Evolutionary conservation across 2,113 vertebrate genomes (phyloP).

Genomic region (Mesocricetus auratus): DNA sequence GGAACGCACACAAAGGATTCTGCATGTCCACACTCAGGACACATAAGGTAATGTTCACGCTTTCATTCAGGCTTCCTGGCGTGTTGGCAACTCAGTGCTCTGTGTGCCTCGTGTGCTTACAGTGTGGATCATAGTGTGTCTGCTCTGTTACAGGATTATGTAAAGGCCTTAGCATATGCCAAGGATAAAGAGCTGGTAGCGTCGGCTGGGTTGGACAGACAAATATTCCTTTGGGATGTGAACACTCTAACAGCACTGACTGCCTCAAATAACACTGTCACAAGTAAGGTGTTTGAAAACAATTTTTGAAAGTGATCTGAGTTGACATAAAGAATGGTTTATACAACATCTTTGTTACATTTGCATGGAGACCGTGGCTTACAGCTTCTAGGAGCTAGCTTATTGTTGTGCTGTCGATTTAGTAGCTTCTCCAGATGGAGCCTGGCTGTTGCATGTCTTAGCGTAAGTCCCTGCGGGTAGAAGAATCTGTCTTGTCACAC

Average conservation of each 20-base stretch:
- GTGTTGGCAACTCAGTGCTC: neutral
- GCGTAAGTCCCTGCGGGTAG: neutral
- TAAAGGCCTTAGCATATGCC: constrained; percentile 98
- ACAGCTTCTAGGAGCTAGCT: constrained; percentile 37
- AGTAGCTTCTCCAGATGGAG: neutral
- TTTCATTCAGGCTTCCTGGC: neutral
- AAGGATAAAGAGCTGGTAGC: constrained; percentile 99
- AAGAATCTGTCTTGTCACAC: neutral
- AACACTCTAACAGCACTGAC: constrained; percentile 98
- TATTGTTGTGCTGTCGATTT: neutral
- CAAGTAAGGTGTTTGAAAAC: constrained; percentile 90
- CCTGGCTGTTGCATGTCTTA: constrained; percentile 1
- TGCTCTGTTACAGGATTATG: constrained; percentile 92
- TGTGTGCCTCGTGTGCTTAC: neutral
- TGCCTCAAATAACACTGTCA: constrained; percentile 99
- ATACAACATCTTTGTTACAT: constrained; percentile 37
- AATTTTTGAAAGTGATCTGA: constrained; percentile 37
- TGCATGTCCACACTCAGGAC: constrained; percentile 99
- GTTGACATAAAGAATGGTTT: constrained; percentile 50
- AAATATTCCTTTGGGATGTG: constrained; percentile 99
- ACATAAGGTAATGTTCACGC: constrained; percentile 91
- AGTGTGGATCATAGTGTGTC: neutral
- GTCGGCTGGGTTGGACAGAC: constrained; percentile 97
- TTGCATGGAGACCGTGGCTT: neutral
- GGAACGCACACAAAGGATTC: constrained; percentile 99